These are phyloP conservation scores for Plebejus melissa DNA, from an alignment of 2,888 invertebrate species.

Conservation along the genomic window DNA sequence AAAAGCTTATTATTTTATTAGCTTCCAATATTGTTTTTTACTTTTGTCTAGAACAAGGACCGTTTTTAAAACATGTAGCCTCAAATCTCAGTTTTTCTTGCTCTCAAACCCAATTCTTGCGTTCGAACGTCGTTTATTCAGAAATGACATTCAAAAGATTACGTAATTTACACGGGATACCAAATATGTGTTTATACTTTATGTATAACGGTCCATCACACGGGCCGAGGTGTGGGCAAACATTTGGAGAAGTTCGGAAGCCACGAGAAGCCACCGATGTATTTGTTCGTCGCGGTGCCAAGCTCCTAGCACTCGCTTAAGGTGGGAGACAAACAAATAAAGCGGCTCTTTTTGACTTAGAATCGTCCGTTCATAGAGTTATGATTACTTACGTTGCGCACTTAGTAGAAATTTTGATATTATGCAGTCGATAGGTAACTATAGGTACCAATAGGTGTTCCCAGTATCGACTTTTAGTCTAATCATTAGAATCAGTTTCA, in stretches of 20 bases:
- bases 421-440: too few species aligned
- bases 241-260: slow-evolving; percentile 52
- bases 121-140: background rate
- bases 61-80: background rate
- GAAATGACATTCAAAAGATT: slow-evolving; percentile 19
- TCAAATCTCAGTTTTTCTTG: background rate
- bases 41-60: background rate
- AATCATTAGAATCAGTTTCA: too few species aligned
- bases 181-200: slow-evolving; percentile 32
- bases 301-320: slow-evolving; percentile 43
- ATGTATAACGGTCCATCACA: slow-evolving; percentile 47
- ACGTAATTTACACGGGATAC: slow-evolving; percentile 36
- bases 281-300: slow-evolving; percentile 46
- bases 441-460: too few species aligned
- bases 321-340: background rate
- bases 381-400: background rate
- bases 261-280: slow-evolving; percentile 53
- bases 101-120: background rate
- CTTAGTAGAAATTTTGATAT: too few species aligned
- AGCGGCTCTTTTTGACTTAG: background rate
- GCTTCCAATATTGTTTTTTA: background rate
- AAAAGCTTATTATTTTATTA: background rate
- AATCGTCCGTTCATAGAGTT: background rate
- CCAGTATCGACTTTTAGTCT: too few species aligned
- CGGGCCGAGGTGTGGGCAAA: slow-evolving; percentile 51